These are phyloP conservation scores for Caenorhabditis virilis DNA, from an alignment of 2,888 invertebrate genomes.

Conservation along the genomic window DNA sequence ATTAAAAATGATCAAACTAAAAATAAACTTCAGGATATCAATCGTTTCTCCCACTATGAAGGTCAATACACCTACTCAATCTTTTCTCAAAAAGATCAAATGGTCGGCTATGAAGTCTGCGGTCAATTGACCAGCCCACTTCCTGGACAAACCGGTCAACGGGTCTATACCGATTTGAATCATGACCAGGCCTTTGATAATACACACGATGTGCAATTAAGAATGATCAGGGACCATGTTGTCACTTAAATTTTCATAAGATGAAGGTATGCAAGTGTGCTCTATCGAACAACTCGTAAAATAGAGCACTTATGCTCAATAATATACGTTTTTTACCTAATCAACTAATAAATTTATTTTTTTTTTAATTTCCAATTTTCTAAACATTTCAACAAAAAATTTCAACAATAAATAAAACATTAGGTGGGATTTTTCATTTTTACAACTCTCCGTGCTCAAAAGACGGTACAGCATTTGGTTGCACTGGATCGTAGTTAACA, in stretches of 20 bases:
- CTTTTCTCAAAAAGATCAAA: conserved; percentile 56
- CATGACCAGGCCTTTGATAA: conserved; percentile 62
- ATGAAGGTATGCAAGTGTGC: too few species aligned
- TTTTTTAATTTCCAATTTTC: neutral
- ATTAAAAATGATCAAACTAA: neutral
- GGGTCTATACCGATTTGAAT: conserved; percentile 58
- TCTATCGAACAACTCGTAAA: too few species aligned
- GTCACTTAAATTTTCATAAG: conserved; percentile 14
- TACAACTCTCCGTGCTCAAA: too few species aligned
- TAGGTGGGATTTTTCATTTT: neutral
- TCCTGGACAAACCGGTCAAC: conserved; percentile 62
- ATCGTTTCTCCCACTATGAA: conserved; percentile 59
- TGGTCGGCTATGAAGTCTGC: conserved; percentile 63
- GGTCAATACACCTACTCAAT: conserved; percentile 63
- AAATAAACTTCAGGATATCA: conserved; percentile 68
- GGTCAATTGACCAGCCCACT: conserved; percentile 51
- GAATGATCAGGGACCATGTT: conserved; percentile 62
- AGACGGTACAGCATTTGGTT: conserved; percentile 12
- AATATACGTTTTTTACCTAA: conserved; percentile 1
- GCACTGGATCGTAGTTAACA: conserved; percentile 34
- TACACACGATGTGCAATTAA: conserved; percentile 56
- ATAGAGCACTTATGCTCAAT: too few species aligned
- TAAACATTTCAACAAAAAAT: conserved; percentile 1
- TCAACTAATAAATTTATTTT: neutral
- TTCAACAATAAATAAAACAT: neutral